Evolutionary conservation across 1,140 invertebrate species (phyloP), one percentile per base, ranked within the genome.

Genomic region (Bathynomus jamesi): DNA sequence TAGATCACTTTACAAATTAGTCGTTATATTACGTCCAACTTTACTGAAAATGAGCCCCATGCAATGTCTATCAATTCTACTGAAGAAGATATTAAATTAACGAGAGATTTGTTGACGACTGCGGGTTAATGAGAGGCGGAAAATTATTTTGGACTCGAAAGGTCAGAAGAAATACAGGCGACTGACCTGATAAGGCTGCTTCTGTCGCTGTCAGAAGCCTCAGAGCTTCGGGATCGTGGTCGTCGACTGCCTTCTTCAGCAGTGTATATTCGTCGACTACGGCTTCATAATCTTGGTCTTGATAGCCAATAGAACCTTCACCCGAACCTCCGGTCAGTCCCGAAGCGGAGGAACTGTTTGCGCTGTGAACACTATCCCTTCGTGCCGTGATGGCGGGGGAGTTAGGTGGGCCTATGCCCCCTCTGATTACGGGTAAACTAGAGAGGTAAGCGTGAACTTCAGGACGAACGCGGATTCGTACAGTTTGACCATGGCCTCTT

Each of bases 361-460:
- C 72, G 72, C 76, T 77, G 24, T 72, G 76, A 67, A 71, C 66
- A 70, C 76, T 77, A 32, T 69, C 76, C 27, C 76, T 60, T 46
- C 76, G 72, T 40, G 61, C 69, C 28, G 66, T 61, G 63, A 70
- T 60, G 61, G 67, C 61, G 53, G 72, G 40, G 29, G 68, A 61
- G 70, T 71, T 66, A 11, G 72, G 40, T 40, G 29, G 21, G 28
- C 40, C 32, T 32, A 63, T 10, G 61, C 21, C 27, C 21, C 21
- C 61, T 63, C 21, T 25, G 11, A 24, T 25, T 13, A 72, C 69
- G 30, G 76, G 76, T 27, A 77, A 69, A n/a, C 66, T 64, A 3
- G 76, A 68, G 28, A 77, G 66, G 68, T 77, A 77, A 67, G 76
- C 76, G 70, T 77, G 76, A 70, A 77, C 76, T 32, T 77, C 76